These are phyloP conservation scores for Frieseomelitta varia DNA, from an alignment of 1,140 invertebrate genomes.

Conservation along the genomic window DNA sequence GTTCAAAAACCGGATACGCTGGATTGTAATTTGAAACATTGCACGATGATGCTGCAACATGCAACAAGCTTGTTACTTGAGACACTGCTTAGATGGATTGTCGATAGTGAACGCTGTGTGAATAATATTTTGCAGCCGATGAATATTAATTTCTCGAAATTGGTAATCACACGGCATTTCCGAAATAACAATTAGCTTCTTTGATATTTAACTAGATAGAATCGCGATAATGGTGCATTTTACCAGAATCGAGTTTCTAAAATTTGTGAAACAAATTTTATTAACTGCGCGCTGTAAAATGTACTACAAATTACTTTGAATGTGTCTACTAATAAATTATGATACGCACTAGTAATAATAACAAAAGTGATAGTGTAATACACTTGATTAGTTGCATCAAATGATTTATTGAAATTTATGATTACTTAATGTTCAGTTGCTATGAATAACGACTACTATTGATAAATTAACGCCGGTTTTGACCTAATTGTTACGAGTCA, in stretches of 20 bases:
- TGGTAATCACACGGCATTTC: not conserved
- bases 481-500: not conserved
- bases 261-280: not conserved
- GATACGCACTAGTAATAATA: not conserved
- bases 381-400: not conserved
- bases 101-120: not conserved
- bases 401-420: not conserved
- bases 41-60: not conserved
- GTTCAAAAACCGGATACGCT: not conserved
- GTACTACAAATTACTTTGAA: not conserved
- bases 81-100: not conserved
- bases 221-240: not conserved
- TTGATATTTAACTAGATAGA: not conserved
- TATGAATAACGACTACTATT: not conserved
- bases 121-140: not conserved
- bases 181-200: not conserved
- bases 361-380: too few species aligned
- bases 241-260: not conserved
- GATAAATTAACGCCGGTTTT: not conserved
- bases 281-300: not conserved
- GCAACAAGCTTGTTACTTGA: not conserved
- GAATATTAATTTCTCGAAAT: not conserved
- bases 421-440: too few species aligned
- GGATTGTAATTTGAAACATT: not conserved
- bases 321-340: slow-evolving; percentile 6